Conservation (phyloP, 2,888 invertebrate genomes). For the Sialis lutaria region DNA sequence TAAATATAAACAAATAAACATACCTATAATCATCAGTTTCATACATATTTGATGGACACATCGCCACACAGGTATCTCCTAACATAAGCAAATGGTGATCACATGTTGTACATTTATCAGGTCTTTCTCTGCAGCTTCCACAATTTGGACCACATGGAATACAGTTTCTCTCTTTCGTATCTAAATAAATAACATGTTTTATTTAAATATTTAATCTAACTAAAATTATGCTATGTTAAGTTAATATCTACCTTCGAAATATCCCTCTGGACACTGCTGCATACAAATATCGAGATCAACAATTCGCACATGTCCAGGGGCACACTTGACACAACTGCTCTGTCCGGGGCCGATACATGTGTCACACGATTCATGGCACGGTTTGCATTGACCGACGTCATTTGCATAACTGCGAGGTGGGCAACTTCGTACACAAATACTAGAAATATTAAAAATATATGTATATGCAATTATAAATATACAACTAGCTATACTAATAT, state of each 20-base stretch:
- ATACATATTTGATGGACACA: conserved; percentile 65
- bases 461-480: no score
- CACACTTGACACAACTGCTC: conserved; percentile 71
- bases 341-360: conserved; percentile 78
- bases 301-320: conserved; percentile 66
- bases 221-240: not conserved
- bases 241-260: conserved; percentile 53
- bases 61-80: conserved; percentile 64
- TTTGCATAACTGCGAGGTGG: conserved; percentile 72
- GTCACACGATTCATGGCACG: conserved; percentile 78
- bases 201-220: not conserved
- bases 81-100: conserved; percentile 75
- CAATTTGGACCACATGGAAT: conserved; percentile 76
- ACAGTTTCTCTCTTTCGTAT: conserved; percentile 38
- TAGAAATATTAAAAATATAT: conserved; percentile 20
- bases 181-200: not conserved
- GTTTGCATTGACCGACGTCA: conserved; percentile 64
- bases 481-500: no score
- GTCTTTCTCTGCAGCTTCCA: conserved; percentile 65
- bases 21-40: conserved; percentile 71
- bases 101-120: conserved; percentile 72
- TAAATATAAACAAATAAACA: conserved; percentile 14
- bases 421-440: conserved; percentile 70
- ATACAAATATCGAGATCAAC: conserved; percentile 74
- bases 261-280: conserved; percentile 78